Percentiles rank a stretch among this genome's conserved stretches.
These are phyloP conservation scores for Cylas formicarius DNA, from an alignment of 1,140 invertebrate genomes.

Conservation along the genomic window DNA sequence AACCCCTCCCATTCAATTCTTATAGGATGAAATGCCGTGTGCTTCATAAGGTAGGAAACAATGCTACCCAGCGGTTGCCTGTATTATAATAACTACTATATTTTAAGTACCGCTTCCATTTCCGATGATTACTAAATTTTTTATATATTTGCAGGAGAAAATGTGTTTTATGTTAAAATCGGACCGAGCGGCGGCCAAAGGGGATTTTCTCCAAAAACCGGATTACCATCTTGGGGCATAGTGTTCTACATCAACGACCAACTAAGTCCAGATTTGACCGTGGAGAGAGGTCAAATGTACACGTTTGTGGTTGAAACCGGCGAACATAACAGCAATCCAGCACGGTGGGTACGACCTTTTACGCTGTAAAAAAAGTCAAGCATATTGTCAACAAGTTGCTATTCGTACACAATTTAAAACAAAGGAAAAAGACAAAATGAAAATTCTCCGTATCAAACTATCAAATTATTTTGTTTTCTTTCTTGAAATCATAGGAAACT, in stretches of 20 bases:
- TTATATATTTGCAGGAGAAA: conserved; percentile 37
- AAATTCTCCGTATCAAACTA: too few species aligned
- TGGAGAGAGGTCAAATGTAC: conserved; percentile 83
- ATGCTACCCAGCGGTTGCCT: too few species aligned
- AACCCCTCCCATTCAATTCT: too few species aligned
- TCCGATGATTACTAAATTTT: background rate
- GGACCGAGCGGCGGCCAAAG: conserved; percentile 74
- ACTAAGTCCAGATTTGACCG: conserved; percentile 82
- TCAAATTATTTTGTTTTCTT: too few species aligned
- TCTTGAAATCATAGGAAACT: too few species aligned
- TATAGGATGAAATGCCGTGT: too few species aligned
- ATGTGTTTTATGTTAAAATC: conserved; percentile 65
- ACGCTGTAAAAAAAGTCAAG: background rate
- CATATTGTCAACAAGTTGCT: too few species aligned
- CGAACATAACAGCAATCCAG: conserved; percentile 57
- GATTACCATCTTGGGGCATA: conserved; percentile 77
- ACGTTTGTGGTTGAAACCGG: conserved; percentile 81
- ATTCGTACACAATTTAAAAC: too few species aligned
- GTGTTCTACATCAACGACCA: conserved; percentile 92
- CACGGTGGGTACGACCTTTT: conserved; percentile 43
- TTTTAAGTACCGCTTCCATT: background rate
- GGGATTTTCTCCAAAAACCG: conserved; percentile 75
- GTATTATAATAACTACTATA: background rate
- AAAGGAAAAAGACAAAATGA: too few species aligned
- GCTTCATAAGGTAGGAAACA: too few species aligned